Conservation (phyloP, 1,140 invertebrate species). For the Ceratina calcarata region DNA sequence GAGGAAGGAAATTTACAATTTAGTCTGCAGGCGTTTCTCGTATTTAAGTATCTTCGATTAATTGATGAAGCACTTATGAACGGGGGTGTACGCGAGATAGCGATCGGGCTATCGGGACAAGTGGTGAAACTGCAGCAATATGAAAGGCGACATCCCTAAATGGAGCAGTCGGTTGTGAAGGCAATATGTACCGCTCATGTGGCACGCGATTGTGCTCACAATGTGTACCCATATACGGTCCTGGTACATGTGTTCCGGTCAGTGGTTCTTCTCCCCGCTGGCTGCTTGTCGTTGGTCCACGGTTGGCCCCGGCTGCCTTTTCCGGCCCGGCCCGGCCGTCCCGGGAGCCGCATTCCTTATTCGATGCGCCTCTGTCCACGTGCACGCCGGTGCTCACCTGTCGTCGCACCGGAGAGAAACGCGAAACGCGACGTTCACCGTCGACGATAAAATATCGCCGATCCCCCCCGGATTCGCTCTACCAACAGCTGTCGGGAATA, state of each 20-base stretch:
- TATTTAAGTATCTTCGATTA: no score
- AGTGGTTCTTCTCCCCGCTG: slow-evolving; percentile 59
- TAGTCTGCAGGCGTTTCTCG: no score
- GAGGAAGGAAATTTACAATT: no score
- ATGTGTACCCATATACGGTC: slow-evolving; percentile 63
- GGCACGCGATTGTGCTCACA: slow-evolving; percentile 65
- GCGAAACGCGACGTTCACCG: slow-evolving; percentile 14
- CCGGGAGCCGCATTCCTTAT: slow-evolving; percentile 62
- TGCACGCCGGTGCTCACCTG: slow-evolving; percentile 58
- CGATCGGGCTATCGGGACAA: slow-evolving; percentile 40
- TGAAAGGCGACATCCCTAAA: slow-evolving; percentile 65
- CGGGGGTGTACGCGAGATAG: slow-evolving; percentile 23
- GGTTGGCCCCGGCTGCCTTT: slow-evolving; percentile 57
- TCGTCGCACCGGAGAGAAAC: slow-evolving; percentile 48
- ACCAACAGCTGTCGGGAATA: slow-evolving; percentile 49
- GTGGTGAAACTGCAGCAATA: slow-evolving; percentile 57
- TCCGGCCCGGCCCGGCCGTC: slow-evolving; percentile 51
- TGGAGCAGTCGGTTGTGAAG: slow-evolving; percentile 61
- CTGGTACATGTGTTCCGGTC: slow-evolving; percentile 62
- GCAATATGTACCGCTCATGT: slow-evolving; percentile 65
- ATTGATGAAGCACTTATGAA: no score
- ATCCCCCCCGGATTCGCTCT: slow-evolving; percentile 28
- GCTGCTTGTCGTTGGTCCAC: no score
- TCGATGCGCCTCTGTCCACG: slow-evolving; percentile 58
- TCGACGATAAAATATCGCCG: slow-evolving; percentile 57